Evolutionary conservation across 1,140 invertebrate genomes (phyloP), one percentile per base, ranked within the genome.

Genomic region (Tribolium madens): DNA sequence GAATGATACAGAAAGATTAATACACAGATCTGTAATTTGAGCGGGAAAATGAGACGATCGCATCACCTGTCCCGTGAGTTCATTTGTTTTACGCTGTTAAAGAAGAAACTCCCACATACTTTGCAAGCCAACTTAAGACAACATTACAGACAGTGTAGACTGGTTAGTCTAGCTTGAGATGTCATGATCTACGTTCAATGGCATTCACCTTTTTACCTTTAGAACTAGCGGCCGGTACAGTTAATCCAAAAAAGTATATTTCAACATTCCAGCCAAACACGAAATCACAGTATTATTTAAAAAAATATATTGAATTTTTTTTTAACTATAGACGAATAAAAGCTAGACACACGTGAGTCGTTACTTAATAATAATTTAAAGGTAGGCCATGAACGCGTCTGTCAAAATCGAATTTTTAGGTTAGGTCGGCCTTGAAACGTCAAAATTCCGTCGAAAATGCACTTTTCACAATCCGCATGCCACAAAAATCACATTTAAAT

Each of bases 141-240:
- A 12, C 26, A 26, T 64, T 64, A 12, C 53, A 33, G n/a, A 74
- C 73, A 74, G 73, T 74, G 73, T 74, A 74, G 73, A 64, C 57
- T 64, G 57, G 74, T 70, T 50, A 57, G 52, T 69, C 74, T 76
- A 76, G 74, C 31, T 64, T 14, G 64, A 60, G 68, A 76, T 76
- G 75, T 76, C 75, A 76, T 52, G 75, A 72, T 72, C 60, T 53
- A 76, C 47, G 75, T 76, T 71, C 75, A 70, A 73, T 72, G 75
- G 68, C 75, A 76, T 76, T 76, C 75, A 76, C 68, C 69, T 73
- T 76, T 76, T 76, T 57, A 60, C 36, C 42, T 70, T 53, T 71
- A 71, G 57, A 64, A 33, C 57, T 64, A 64, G 57, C 26, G 26
- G 14, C 57, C 47, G 69, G 74, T 76, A 76, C 74, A 76, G 74